Conservation (phyloP, 1,140 invertebrate genomes). For the Trichomalopsis sarcophagae region DNA sequence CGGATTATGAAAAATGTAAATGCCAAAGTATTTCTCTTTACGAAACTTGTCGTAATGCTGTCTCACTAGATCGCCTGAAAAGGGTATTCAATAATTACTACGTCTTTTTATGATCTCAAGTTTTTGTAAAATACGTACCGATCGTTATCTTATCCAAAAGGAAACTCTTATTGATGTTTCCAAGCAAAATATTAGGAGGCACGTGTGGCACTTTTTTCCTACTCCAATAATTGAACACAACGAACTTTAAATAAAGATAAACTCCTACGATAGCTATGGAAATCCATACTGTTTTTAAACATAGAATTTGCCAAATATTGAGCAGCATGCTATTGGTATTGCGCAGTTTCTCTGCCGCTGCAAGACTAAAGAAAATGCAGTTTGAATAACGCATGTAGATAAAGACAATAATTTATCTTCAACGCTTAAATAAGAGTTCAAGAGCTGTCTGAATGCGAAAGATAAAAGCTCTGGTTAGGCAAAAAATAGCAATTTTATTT, state of each 20-base stretch:
- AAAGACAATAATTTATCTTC: background rate
- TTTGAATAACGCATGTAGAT: background rate
- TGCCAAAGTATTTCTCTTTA: conserved; percentile 35
- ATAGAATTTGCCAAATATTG: background rate
- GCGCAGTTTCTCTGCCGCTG: background rate
- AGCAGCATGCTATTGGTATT: background rate
- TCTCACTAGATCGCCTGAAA: conserved; percentile 13
- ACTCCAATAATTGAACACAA: conserved; percentile 45
- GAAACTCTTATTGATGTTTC: conserved; percentile 28
- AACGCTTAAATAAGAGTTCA: no score
- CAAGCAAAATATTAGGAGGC: conserved; percentile 10
- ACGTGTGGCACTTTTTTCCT: conserved; percentile 25
- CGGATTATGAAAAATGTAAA: conserved; percentile 54
- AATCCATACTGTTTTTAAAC: background rate
- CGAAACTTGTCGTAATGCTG: conserved; percentile 39
- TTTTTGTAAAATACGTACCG: conserved; percentile 15
- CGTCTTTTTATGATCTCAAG: no score
- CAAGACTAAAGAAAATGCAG: background rate
- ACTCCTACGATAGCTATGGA: background rate
- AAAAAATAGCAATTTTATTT: no score
- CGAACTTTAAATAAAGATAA: conserved; percentile 43
- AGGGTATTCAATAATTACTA: background rate
- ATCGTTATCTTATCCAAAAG: conserved; percentile 30
- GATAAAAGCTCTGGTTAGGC: no score
- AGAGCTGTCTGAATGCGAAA: background rate